A percentile compares a stretch with the other conserved stretches of the same genome.
Conservation (phyloP, 2,797 vertebrate genomes). For the Ceryle rudis region DNA sequence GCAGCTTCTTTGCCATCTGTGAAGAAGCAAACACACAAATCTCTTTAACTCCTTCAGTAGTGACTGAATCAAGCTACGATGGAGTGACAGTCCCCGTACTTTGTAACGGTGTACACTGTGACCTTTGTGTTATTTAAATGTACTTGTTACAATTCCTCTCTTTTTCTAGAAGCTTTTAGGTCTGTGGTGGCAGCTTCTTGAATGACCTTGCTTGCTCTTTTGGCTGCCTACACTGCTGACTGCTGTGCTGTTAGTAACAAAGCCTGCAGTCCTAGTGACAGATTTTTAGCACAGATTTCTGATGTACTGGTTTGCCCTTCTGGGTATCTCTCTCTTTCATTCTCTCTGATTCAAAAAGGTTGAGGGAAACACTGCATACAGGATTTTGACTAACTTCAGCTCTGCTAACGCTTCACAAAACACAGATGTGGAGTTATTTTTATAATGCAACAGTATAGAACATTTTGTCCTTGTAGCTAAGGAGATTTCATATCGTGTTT, state of each 20-base stretch:
- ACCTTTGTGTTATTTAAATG: conserved; percentile 8
- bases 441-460: neutral
- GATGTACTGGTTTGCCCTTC: neutral
- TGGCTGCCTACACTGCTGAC: neutral
- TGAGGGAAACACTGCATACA: neutral
- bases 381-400: neutral
- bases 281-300: conserved; percentile 47
- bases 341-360: neutral
- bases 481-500: neutral
- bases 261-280: conserved; percentile 46
- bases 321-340: neutral
- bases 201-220: conserved; percentile 38
- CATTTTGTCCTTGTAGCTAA: neutral
- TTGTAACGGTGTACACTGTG: neutral
- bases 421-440: neutral
- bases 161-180: neutral
- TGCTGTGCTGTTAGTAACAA: conserved; percentile 37
- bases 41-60: neutral
- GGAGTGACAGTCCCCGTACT: neutral
- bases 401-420: neutral
- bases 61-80: neutral
- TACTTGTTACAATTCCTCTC: neutral
- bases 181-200: neutral
- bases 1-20: neutral
- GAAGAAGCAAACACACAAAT: neutral